phyloP scores from a whole-genome alignment of 2,113 vertebrate species.

The Tauraco erythrolophus region DNA sequence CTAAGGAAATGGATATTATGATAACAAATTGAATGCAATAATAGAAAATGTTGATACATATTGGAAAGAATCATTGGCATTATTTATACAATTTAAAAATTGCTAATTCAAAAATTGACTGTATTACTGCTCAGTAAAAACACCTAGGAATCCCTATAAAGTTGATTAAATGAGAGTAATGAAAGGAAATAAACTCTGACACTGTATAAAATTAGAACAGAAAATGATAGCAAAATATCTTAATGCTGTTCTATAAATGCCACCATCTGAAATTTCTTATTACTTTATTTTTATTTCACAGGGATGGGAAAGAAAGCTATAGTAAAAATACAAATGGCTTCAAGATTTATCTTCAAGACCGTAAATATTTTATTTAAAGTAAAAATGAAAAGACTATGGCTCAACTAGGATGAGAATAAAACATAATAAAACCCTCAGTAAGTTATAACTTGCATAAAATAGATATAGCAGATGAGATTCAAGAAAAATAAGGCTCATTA shows the following conservation, averaged over 20 bases:
- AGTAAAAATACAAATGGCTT: background rate
- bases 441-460: background rate
- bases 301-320: background rate
- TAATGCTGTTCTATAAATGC: background rate
- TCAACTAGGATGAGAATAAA: background rate
- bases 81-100: background rate
- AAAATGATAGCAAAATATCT: background rate
- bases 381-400: background rate
- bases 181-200: background rate
- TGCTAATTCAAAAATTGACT: background rate
- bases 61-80: background rate
- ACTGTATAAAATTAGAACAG: background rate
- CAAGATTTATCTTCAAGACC: background rate
- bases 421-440: background rate
- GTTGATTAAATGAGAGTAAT: background rate
- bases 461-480: background rate
- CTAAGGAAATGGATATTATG: background rate
- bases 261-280: accelerated
- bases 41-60: background rate
- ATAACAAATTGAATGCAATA: background rate
- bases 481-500: background rate
- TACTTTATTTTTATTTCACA: background rate
- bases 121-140: background rate
- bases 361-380: background rate
- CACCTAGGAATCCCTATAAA: background rate